These are phyloP conservation scores for Anolis carolinensis DNA, from an alignment of 2,113 vertebrate genomes.

Conservation along the genomic window DNA sequence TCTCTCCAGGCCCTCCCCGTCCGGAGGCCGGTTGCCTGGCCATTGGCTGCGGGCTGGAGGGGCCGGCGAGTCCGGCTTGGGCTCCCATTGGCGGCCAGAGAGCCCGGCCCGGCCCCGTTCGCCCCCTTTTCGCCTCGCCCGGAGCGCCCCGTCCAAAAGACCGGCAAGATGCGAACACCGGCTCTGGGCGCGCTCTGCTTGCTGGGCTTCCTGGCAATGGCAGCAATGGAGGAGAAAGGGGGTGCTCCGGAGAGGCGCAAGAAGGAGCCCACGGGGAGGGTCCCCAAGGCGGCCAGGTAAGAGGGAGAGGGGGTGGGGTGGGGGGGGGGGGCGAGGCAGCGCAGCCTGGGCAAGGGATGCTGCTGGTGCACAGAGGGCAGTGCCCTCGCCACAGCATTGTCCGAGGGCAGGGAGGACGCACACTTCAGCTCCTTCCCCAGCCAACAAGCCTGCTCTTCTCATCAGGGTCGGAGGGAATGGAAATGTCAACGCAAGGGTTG, in stretches of 20 bases:
- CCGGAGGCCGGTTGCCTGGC: constrained; percentile 9
- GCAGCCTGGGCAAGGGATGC: neutral
- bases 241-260: neutral
- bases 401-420: too few species aligned
- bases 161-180: neutral
- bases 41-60: constrained; percentile 22
- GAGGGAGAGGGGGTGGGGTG: neutral
- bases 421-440: too few species aligned
- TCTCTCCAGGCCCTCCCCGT: constrained; percentile 15
- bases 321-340: too few species aligned
- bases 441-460: too few species aligned
- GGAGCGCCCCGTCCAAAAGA: too few species aligned
- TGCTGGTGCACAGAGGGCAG: too few species aligned
- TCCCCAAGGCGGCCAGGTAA: neutral
- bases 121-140: too few species aligned
- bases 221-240: neutral
- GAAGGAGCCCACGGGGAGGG: neutral
- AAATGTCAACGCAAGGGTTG: too few species aligned
- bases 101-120: neutral
- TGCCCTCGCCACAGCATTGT: too few species aligned
- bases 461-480: too few species aligned
- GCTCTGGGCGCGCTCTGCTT: constrained; percentile 1
- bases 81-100: neutral
- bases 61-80: neutral
- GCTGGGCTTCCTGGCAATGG: neutral